A percentile compares a stretch with the other conserved stretches of the same genome.
phyloP scores from a whole-genome alignment of 2,888 invertebrate species.

The Xestia sexstrigata region DNA sequence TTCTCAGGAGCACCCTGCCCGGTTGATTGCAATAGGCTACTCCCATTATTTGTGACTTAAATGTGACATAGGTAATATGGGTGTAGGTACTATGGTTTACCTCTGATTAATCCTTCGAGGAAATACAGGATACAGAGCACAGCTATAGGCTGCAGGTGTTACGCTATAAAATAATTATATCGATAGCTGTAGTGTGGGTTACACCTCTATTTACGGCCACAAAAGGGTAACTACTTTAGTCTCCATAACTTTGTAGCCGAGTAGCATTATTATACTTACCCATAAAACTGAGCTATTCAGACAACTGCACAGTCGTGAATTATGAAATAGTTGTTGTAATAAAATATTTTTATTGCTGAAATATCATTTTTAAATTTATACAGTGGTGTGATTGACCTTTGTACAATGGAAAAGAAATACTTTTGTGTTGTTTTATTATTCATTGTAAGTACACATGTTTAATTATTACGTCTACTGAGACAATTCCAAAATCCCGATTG shows the following conservation, averaged over 20 bases:
- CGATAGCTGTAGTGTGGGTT: conserved; percentile 15
- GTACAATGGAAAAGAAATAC: conserved; percentile 57
- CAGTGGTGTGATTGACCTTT: conserved; percentile 26
- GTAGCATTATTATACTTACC: conserved; percentile 32
- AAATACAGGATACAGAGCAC: too few species aligned
- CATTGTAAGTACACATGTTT: conserved; percentile 66
- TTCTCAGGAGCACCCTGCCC: too few species aligned
- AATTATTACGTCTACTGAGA: background rate
- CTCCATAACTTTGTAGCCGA: conserved; percentile 29
- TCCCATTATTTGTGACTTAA: background rate
- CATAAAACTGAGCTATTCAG: conserved; percentile 46
- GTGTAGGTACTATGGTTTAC: too few species aligned
- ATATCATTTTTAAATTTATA: conserved; percentile 5
- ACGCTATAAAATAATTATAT: background rate
- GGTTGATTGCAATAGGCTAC: background rate
- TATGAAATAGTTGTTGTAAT: conserved; percentile 17
- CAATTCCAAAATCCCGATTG: background rate
- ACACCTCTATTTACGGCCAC: conserved; percentile 39
- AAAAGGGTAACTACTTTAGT: conserved; percentile 30
- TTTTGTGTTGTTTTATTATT: conserved; percentile 66
- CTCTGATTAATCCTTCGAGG: background rate
- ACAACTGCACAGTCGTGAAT: conserved; percentile 42
- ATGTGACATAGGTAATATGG: background rate
- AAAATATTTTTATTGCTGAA: conserved; percentile 21
- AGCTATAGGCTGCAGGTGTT: too few species aligned